A percentile compares a stretch with the other conserved stretches of the same genome.
These are phyloP conservation scores for Mercenaria mercenaria DNA, from an alignment of 1,140 invertebrate genomes.

Conservation along the genomic window DNA sequence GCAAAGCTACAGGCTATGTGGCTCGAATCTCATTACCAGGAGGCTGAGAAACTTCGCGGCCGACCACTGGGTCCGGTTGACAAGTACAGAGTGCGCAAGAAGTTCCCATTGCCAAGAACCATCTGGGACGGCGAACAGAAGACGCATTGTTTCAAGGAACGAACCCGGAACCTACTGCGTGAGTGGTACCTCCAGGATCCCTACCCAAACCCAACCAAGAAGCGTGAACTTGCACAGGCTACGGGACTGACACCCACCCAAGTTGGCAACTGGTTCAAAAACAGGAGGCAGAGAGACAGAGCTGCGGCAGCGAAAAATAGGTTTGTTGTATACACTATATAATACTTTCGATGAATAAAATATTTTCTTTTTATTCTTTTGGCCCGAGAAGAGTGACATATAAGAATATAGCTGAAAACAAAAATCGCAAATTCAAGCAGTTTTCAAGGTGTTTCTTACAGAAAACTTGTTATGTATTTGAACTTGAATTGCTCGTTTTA, in stretches of 20 bases:
- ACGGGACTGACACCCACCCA: constrained; percentile 99
- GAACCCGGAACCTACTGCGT: constrained; percentile 96
- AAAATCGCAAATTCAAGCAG: too few species aligned
- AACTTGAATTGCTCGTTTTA: too few species aligned
- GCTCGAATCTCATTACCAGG: constrained; percentile 99
- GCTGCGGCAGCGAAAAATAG: constrained; percentile 99
- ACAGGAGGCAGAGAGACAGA: constrained; percentile 98
- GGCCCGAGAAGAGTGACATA: too few species aligned
- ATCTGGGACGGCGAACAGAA: constrained; percentile 99
- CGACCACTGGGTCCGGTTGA: constrained; percentile 99
- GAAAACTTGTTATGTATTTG: too few species aligned
- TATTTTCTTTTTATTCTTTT: too few species aligned
- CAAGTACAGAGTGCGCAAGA: constrained; percentile 99
- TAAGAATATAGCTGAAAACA: too few species aligned
- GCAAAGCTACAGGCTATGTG: constrained; percentile 97
- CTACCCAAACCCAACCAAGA: constrained; percentile 99
- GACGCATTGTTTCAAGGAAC: constrained; percentile 99
- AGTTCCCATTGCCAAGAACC: constrained; percentile 98
- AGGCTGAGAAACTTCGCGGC: constrained; percentile 98
- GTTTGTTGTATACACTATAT: constrained; percentile 88
- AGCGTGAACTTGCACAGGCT: constrained; percentile 98
- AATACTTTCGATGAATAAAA: too few species aligned
- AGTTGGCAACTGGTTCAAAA: constrained; percentile 99
- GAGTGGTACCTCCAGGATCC: constrained; percentile 98
- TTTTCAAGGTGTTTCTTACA: too few species aligned